Conservation (phyloP, 2,888 invertebrate species). For the Melanargia galathea region DNA sequence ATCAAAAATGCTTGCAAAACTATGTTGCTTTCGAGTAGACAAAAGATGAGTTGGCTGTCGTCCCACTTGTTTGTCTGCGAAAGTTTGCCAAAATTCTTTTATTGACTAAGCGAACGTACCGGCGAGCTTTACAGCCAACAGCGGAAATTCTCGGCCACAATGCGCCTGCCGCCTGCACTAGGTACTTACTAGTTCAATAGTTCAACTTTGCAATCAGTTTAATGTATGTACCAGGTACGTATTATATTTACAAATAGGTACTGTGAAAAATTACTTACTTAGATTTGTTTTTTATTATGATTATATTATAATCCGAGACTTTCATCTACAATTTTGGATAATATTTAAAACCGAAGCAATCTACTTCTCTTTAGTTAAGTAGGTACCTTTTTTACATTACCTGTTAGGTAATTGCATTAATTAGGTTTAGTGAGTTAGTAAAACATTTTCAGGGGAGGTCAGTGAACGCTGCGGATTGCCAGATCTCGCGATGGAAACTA, state of each 20-base stretch:
- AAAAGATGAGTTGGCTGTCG: conserved; percentile 80
- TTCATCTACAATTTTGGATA: no score
- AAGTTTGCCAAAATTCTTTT: conserved; percentile 81
- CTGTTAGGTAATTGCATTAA: not conserved
- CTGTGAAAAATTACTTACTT: not conserved
- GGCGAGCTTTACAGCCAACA: conserved; percentile 65
- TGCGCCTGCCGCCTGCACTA: conserved; percentile 49
- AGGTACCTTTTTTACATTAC: no score
- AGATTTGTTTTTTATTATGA: not conserved
- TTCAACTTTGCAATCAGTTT: conserved; percentile 41
- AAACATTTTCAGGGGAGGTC: conserved; percentile 68
- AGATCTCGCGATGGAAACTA: conserved; percentile 76
- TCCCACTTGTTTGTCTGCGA: conserved; percentile 80
- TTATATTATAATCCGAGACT: not conserved
- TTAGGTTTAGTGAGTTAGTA: conserved; percentile 43
- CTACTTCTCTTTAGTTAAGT: no score
- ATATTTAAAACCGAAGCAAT: no score
- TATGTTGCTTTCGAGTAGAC: conserved; percentile 75
- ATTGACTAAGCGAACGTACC: conserved; percentile 74
- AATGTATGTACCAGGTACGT: conserved; percentile 8
- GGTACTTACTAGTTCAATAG: conserved; percentile 39
- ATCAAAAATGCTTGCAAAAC: conserved; percentile 72
- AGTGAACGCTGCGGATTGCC: conserved; percentile 77
- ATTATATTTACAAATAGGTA: not conserved
- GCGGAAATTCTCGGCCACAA: conserved; percentile 57